Evolutionary conservation across 2,888 invertebrate genomes (phyloP), one percentile per base, ranked within the genome.

Genomic region (Ophonus ardosiacus): DNA sequence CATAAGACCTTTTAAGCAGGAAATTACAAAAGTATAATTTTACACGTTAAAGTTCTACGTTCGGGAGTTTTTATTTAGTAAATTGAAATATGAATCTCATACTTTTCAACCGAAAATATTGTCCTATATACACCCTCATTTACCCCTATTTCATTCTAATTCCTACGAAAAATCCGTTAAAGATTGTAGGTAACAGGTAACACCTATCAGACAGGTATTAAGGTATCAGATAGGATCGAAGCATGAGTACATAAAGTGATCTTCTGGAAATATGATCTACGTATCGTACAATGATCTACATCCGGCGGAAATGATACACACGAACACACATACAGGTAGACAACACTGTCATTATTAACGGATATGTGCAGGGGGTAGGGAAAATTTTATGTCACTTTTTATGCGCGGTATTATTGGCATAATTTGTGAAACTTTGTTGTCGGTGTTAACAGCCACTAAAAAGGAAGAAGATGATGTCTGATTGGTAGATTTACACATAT

Each of bases 201-300:
- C 31, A 31, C 31, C 31, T 51, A 76, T 76, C 51, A 76, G 51
- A 24, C 15, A 79, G 65, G 31, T 31, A 31, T 31, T 31, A 31
- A 51, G 13, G 51, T 71, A 81, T 71, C 56, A 63, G 81, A 81
- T 81, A 81, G 56, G 24, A 81, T 81, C 71, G 68, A 81, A 61
- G 40, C 43, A 61, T 74, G 71, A 21, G 56, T 56, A 81, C 43
- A 81, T 65, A 65, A 81, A 81, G 17, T 65, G 65, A 81, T 81
- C 71, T 71, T 82, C 59, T 57, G 74, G 74, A 86, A 84, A 85
- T 86, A 81, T 85, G 85, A 86, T 88, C 87, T 87, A 87, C 86
- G 86, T 89, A 89, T 89, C 89, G 88, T 89, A 89, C 89, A 89
- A 90, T 90, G 89, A 90, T 89, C 90, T 88, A 89, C 88, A 89